Percentiles rank a stretch among this genome's conserved stretches.
phyloP scores from a whole-genome alignment of 1,140 invertebrate genomes.

The Cherax quadricarinatus region DNA sequence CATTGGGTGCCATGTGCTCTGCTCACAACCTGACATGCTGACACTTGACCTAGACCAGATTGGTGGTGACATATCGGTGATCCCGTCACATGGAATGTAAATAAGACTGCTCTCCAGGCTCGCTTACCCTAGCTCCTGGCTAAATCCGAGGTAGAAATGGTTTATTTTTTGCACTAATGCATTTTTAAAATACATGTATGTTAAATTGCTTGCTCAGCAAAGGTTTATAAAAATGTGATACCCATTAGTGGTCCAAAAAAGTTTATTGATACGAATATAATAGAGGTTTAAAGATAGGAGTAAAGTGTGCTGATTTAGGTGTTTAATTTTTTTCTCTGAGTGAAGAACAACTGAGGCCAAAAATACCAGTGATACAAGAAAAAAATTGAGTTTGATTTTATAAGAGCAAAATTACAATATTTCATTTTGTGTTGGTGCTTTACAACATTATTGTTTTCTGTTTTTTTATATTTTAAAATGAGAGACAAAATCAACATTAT shows the following conservation, averaged over 20 bases:
- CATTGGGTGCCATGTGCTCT: neutral
- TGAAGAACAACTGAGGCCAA: neutral
- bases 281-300: too few relatives aligned
- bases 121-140: conserved; percentile 13
- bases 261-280: too few relatives aligned
- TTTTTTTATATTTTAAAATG: too few relatives aligned
- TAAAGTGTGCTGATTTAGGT: too few relatives aligned
- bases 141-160: conserved; percentile 11
- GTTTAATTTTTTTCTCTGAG: neutral
- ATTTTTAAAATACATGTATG: conserved; percentile 13
- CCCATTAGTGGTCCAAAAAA: neutral
- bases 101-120: conserved; percentile 31
- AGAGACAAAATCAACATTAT: too few relatives aligned
- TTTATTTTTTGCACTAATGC: conserved; percentile 4
- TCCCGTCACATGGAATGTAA: conserved; percentile 19
- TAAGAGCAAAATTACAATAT: too few relatives aligned
- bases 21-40: conserved; percentile 22
- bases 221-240: neutral
- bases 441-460: too few relatives aligned
- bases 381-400: too few relatives aligned
- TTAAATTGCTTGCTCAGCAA: conserved; percentile 3
- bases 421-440: too few relatives aligned
- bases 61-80: conserved; percentile 1
- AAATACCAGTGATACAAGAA: neutral
- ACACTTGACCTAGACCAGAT: neutral